phyloP scores from a whole-genome alignment of 92 coral and sea anemone species.

The Phenganax subtilis region DNA sequence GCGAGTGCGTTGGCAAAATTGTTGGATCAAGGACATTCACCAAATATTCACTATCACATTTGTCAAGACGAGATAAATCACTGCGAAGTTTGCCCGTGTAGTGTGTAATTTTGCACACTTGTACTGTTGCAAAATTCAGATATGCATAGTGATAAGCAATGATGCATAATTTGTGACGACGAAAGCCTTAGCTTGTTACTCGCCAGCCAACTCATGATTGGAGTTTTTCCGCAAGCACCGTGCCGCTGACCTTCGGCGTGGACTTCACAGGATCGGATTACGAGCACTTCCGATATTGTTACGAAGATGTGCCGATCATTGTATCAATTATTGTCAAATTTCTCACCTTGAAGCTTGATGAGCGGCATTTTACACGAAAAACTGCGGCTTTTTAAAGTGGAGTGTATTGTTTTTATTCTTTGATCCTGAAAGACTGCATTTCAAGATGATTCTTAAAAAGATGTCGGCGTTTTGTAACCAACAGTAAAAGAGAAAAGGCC shows the following conservation, averaged over 20 bases:
- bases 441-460: neutral
- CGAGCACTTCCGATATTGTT: neutral
- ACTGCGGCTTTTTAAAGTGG: neutral
- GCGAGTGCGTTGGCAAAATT: no score
- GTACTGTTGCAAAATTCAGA: no score
- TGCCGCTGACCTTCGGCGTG: no score
- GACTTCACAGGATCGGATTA: neutral
- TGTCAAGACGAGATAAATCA: no score
- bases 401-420: neutral
- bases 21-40: no score
- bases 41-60: no score
- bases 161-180: no score
- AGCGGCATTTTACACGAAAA: neutral
- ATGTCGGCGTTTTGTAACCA: neutral
- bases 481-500: neutral
- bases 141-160: no score
- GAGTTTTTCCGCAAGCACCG: neutral
- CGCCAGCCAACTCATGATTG: neutral
- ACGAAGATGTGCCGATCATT: neutral
- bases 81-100: no score
- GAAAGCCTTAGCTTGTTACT: no score
- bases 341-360: neutral
- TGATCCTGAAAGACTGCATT: neutral
- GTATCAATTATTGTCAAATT: slow-evolving; percentile 17
- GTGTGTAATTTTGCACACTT: no score